phyloP scores from a whole-genome alignment of 2,113 vertebrate genomes.

The Eclectus roratus region DNA sequence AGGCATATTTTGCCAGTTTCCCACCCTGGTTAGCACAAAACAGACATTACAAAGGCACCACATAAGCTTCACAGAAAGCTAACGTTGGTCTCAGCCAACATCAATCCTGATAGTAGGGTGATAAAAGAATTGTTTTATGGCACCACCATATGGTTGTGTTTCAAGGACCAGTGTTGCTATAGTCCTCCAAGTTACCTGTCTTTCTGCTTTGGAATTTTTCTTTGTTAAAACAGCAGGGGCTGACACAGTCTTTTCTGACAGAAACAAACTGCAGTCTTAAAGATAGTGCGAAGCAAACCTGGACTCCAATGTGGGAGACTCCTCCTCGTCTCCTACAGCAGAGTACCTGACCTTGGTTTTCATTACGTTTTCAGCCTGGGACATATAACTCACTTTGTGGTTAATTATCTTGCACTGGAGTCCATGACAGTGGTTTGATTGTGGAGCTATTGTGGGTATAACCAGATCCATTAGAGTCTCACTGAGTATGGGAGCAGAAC shows the following conservation, averaged over 20 bases:
- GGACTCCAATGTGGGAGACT: background rate
- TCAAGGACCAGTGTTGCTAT: background rate
- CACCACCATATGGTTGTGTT: background rate
- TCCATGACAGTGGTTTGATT: constrained; percentile 16
- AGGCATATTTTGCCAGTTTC: background rate
- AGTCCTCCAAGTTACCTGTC: too few species aligned
- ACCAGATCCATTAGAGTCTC: constrained; percentile 56
- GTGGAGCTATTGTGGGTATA: constrained; percentile 38
- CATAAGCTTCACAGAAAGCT: background rate
- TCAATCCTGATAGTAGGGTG: background rate
- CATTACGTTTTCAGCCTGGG: background rate
- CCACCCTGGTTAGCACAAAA: background rate
- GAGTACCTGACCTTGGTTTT: constrained; percentile 32
- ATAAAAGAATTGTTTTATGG: background rate
- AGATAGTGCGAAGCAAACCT: background rate
- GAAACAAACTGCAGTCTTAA: background rate
- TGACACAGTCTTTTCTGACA: background rate
- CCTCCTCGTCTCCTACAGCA: constrained; percentile 20
- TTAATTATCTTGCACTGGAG: constrained; percentile 47
- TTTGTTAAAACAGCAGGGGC: background rate
- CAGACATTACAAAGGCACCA: background rate
- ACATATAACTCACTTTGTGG: constrained; percentile 65
- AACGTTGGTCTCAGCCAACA: background rate
- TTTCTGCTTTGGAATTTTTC: background rate
- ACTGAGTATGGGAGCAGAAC: background rate